Percentiles rank a stretch among this genome's conserved stretches.
phyloP scores from a whole-genome alignment of 2,797 vertebrate species.

The Enteromius radiatus region DNA sequence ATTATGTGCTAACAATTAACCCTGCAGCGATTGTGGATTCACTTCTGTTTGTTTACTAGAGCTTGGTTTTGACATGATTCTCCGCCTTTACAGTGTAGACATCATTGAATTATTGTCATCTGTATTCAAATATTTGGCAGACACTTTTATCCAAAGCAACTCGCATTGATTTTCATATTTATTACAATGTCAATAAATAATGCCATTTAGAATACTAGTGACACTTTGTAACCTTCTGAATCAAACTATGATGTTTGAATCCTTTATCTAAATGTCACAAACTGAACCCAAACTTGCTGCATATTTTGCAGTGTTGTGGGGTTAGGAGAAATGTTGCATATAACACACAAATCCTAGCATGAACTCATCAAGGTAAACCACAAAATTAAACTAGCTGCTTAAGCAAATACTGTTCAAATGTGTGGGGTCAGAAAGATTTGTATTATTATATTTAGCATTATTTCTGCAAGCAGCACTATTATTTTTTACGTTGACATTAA shows the following conservation, averaged over 20 bases:
- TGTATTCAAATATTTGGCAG: not conserved
- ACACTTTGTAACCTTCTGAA: not conserved
- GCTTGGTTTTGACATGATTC: not conserved
- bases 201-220: not conserved
- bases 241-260: not conserved
- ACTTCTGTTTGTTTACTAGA: not conserved
- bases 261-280: not conserved
- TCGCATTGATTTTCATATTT: not conserved
- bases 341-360: not conserved
- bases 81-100: not conserved
- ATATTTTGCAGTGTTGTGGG: not conserved
- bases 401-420: not conserved
- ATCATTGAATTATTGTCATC: not conserved
- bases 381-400: not conserved
- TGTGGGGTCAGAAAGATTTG: not conserved
- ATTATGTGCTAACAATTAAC: constrained; percentile 3
- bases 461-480: too few species aligned
- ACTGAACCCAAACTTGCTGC: not conserved
- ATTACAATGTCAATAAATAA: not conserved
- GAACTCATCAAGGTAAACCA: not conserved
- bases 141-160: not conserved
- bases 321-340: not conserved
- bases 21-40: not conserved
- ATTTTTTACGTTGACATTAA: not conserved
- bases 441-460: too few species aligned